Evolutionary conservation across 1,140 invertebrate species (phyloP), one percentile per base, ranked within the genome.

Genomic region (Sycophila sp.): DNA sequence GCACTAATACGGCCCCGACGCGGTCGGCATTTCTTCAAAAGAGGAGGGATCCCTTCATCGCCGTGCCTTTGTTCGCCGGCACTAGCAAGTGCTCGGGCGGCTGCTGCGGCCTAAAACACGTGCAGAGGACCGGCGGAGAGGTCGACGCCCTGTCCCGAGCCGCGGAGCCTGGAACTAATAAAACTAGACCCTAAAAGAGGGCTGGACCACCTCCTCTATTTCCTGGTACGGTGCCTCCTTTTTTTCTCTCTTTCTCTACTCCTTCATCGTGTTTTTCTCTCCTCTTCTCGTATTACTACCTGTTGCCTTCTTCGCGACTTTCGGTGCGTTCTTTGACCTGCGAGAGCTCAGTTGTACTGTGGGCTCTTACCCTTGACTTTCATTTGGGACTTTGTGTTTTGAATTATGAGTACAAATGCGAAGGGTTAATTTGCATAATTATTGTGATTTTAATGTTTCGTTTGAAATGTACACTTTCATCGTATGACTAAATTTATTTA

Each of bases 61-160:
- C 19, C 32, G 38, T 8, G 63, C 68, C 53, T 73, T 70, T 51
- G 62, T 72, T 60, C 60, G 56, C 69, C 74, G 63, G 53, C 56
- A 69, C 40, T 49, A n/a, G n/a, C n/a, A n/a, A 45, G 51, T 38
- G 36, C 53, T 38, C 66, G 70, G 17, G 28, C 8, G 49, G 28
- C 24, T 36, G 45, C 36, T 34, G 7, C 19, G 45, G 56, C 11
- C 13, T 13, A 4, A 17, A 59, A 59, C 56, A 59, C 56, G 56
- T 59, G 4, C 22, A 45, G 17, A 19, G 42, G 13, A 6, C 42
- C 42, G 42, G 4, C 6, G 30, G 45, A 56, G 22, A 56, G 64
- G 64, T 66, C 64, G 38, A 66, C 38, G 64, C 22, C 36, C 51
- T 66, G 36, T 28, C 17, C 10, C 3, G 47, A 42, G 19, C 11